Base-by-base conservation (phyloP, 1,140 invertebrate species). In the Nebria ingens region DNA sequence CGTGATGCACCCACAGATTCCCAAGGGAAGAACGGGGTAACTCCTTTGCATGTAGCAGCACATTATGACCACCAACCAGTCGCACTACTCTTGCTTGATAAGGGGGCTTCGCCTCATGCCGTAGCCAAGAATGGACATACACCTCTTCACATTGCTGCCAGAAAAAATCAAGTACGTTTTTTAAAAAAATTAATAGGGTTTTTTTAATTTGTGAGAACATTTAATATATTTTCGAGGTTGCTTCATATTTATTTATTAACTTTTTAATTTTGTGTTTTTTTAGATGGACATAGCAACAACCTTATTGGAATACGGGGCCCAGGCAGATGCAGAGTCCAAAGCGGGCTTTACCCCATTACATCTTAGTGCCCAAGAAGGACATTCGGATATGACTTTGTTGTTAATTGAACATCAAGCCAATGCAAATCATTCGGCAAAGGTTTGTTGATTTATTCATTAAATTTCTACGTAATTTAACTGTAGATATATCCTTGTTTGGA, bases 111-210 rank as follows among this genome's bases (percentile, higher is more conserved):
- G 2, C 93, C 96, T 15, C 92, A 98, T 71, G 88, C 92, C 20
- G 83, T 87, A 63, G 96, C 97, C 49, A 97, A 97, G 78, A 99
- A 99, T 79, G 96, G 96, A 3, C 96, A 98, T 71, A 97, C 93
- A 23, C 91, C 97, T 17, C 78, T 99, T 19, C 97, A 99, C 75
- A 98, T 99, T 72, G 93, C 97, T 45, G 94, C 95, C 54, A 91
- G 94, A 65, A 97, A 98, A 74, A 98, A 98, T 79, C 93, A 97
- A 76, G 84, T 87, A 77, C 75, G 76, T 52, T 59, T 54, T 55
- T 19, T 49, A n/a, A n/a, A n/a, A n/a, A n/a, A n/a, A n/a, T n/a
- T n/a, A n/a, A 20, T 21, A 21, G 1, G 13, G 9, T 6, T 52
- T 21, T 13, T 12, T 22, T 23, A 11, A 52, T 12, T 23, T 22